Conservation (phyloP, 2,888 invertebrate species). For the Thecophora atra region DNA sequence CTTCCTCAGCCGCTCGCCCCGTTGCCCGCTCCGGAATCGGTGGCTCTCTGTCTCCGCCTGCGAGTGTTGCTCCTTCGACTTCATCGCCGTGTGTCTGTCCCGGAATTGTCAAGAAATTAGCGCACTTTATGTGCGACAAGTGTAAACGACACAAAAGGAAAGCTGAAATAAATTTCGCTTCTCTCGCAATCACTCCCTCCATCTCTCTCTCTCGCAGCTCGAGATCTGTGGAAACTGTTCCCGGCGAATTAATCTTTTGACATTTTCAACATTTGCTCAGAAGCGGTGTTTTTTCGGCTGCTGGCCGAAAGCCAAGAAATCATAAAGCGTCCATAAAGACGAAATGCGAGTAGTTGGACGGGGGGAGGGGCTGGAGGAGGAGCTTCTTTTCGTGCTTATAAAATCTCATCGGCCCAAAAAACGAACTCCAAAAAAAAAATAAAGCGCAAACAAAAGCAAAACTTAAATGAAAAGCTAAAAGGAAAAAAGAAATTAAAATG, state of each 20-base stretch:
- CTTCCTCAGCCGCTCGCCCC: too few species aligned
- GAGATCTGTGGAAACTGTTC: constrained; percentile 12
- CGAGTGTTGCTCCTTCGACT: not conserved
- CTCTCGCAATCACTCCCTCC: not conserved
- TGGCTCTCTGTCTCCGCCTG: not conserved
- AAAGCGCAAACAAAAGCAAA: not conserved
- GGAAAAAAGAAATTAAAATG: not conserved
- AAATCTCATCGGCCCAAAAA: not conserved
- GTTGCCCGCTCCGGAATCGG: not conserved
- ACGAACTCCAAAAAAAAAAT: too few species aligned
- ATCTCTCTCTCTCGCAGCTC: not conserved
- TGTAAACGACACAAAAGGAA: constrained; percentile 32
- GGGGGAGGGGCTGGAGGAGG: not conserved
- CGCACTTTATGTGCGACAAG: constrained; percentile 37
- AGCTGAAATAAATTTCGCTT: constrained; percentile 9
- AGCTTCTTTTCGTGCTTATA: not conserved
- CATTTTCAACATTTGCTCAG: constrained; percentile 36
- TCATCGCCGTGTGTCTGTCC: constrained; percentile 2
- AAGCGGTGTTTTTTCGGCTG: constrained; percentile 7
- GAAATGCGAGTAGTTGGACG: constrained; percentile 7
- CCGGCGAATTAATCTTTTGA: constrained; percentile 36
- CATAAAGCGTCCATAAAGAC: constrained; percentile 31
- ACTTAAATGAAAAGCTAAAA: not conserved
- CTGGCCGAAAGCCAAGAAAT: constrained; percentile 33
- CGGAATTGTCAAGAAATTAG: constrained; percentile 31